Evolutionary conservation across 2,797 vertebrate genomes (phyloP), one percentile per base, ranked within the genome.

Genomic region (Coilia nasus): DNA sequence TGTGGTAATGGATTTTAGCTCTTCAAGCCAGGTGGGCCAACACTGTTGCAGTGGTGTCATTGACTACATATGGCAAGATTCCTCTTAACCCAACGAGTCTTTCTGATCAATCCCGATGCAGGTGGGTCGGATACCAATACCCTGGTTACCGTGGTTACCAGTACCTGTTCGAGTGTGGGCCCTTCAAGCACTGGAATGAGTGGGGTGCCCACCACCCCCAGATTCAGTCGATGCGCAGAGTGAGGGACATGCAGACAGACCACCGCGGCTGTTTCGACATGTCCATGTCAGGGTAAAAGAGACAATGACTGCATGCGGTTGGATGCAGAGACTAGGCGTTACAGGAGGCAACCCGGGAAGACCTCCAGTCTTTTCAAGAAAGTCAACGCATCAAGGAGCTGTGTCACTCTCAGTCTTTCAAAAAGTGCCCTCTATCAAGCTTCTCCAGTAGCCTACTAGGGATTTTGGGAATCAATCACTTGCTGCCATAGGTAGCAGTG

Each of bases 101-200:
- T 67, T 14, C 10, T 81, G 60, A 46, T 57, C 19, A 0, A 54
- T 87, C 21, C 60, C 41, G 57, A 14, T 87, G 75, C 88, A 97
- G 96, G 87, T 97, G 96, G 96, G 96, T 97, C 87, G 96, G 95
- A 44, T 97, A 97, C 90, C 96, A 97, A 90, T 97, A 97, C 85
- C 96, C 96, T 19, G 96, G 96, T 62, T 97, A 97, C 89, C 95
- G 96, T 91, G 96, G 96, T 81, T 97, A 91, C 91, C 96, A 97
- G 92, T 97, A 96, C 28, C 89, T 97, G 86, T 93, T 96, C 83
- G 96, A 97, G 88, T 92, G 89, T 90, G 95, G 95, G 2, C 87
- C 93, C 75, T 96, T 78, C 91, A 97, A 96, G 91, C 96, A 96
- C 90, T 97, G 96, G 96, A 97, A 97, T 9, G 95, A 97, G 28